Percentiles rank a stretch among this genome's conserved stretches.
These are phyloP conservation scores for Telmatochromis sp. DNA, from an alignment of 2,113 vertebrate genomes.

Conservation along the genomic window DNA sequence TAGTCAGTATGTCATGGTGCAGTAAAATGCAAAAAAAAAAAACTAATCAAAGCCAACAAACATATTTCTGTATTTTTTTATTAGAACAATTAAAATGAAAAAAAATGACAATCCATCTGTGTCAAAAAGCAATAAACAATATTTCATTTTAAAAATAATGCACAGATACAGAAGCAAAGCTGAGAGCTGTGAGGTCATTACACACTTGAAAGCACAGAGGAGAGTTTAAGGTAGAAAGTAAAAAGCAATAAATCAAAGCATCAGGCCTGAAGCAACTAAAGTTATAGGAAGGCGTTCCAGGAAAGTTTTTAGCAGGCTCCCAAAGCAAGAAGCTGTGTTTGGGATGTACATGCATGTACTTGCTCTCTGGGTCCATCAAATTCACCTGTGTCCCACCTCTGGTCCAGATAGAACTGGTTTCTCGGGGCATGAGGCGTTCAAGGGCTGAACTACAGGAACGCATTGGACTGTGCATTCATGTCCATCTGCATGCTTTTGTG, in stretches of 20 bases:
- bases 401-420: neutral
- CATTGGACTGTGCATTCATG: conserved; percentile 27
- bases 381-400: conserved; percentile 24
- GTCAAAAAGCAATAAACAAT: conserved; percentile 33
- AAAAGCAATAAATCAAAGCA: neutral
- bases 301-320: neutral
- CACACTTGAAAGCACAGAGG: conserved; percentile 22
- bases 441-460: conserved; percentile 3
- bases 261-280: conserved; percentile 3
- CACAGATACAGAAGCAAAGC: conserved; percentile 30
- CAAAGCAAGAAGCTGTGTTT: neutral
- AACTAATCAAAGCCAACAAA: neutral
- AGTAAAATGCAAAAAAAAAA: neutral
- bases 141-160: neutral
- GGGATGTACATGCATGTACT: neutral
- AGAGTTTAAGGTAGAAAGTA: neutral
- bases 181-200: conserved; percentile 8
- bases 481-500: conserved; percentile 22
- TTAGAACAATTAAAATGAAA: conserved; percentile 61
- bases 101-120: conserved; percentile 43
- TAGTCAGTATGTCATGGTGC: neutral
- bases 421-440: neutral
- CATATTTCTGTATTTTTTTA: conserved; percentile 55
- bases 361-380: conserved; percentile 38
- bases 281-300: neutral